These are phyloP conservation scores for Propithecus deckenii DNA, from an alignment of 2,797 vertebrate species.

Conservation along the genomic window DNA sequence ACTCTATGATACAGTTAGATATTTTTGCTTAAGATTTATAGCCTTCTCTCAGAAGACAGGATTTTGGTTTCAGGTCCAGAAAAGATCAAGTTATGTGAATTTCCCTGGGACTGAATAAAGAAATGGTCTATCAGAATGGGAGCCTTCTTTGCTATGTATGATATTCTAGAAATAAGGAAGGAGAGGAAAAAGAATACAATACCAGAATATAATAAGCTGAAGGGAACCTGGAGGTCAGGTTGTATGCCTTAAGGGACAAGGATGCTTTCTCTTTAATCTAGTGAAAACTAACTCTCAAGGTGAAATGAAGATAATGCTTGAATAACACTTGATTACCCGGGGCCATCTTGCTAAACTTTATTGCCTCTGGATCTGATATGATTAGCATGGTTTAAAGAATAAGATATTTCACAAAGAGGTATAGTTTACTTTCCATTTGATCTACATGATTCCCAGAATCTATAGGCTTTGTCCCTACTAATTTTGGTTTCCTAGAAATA, in stretches of 20 bases:
- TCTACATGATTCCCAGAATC: not conserved
- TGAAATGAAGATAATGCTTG: conserved; percentile 33
- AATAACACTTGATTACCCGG: not conserved
- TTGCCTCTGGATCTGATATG: not conserved
- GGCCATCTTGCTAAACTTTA: not conserved
- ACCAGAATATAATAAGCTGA: not conserved
- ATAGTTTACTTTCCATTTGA: conserved; percentile 24
- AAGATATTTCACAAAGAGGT: conserved; percentile 29
- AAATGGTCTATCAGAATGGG: not conserved
- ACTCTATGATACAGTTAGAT: not conserved
- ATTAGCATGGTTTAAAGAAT: conserved; percentile 20
- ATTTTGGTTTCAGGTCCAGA: conserved; percentile 38
- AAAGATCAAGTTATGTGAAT: conserved; percentile 33
- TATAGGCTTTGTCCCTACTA: not conserved
- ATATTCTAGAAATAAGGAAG: conserved; percentile 30
- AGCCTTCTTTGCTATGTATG: not conserved
- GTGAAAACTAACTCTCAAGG: not conserved
- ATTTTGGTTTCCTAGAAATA: conserved; percentile 47
- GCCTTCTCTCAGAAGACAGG: conserved; percentile 20
- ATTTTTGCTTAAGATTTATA: conserved; percentile 23
- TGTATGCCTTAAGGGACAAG: not conserved
- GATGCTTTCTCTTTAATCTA: not conserved
- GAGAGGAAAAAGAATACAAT: not conserved
- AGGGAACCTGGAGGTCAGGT: not conserved
- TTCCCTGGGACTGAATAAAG: conserved; percentile 25